Conservation (phyloP, 2,797 vertebrate genomes). For the Enteromius anoplus region DNA sequence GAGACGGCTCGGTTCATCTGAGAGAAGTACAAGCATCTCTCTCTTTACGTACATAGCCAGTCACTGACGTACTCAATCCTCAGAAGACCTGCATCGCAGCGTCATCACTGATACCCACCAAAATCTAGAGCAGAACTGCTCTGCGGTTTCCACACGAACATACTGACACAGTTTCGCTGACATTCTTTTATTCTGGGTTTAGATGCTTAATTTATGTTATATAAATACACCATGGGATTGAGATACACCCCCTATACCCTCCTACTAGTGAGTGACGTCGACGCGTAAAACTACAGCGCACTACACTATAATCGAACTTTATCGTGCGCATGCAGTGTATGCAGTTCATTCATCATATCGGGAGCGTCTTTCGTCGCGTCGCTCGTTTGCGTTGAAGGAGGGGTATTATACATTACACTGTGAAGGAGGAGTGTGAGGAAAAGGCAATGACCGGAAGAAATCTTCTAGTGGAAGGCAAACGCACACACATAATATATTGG, state of each 20-base stretch:
- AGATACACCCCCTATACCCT: not conserved
- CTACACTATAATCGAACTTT: not conserved
- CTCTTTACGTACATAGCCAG: conserved; percentile 65
- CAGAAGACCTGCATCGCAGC: conserved; percentile 60
- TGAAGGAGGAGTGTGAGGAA: conserved; percentile 10
- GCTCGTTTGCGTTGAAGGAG: not conserved
- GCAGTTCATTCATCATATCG: not conserved
- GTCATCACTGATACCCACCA: conserved; percentile 62
- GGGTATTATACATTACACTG: not conserved
- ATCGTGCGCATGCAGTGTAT: not conserved
- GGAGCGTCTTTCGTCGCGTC: not conserved
- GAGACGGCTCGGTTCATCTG: conserved; percentile 58
- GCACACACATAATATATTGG: not conserved
- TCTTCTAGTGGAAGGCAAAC: conserved; percentile 36
- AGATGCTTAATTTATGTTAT: not conserved
- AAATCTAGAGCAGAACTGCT: conserved; percentile 26
- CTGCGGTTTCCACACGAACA: not conserved
- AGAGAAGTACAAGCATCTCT: conserved; percentile 34
- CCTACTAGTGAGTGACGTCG: not conserved
- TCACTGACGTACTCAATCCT: conserved; percentile 70
- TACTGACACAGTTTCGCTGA: conserved; percentile 2
- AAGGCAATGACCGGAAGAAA: conserved; percentile 28
- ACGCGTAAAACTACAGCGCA: not conserved
- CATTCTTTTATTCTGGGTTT: not conserved
- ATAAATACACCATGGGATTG: not conserved